These are phyloP conservation scores for Syrista parreyssii DNA, from an alignment of 2,888 invertebrate species.

Conservation along the genomic window DNA sequence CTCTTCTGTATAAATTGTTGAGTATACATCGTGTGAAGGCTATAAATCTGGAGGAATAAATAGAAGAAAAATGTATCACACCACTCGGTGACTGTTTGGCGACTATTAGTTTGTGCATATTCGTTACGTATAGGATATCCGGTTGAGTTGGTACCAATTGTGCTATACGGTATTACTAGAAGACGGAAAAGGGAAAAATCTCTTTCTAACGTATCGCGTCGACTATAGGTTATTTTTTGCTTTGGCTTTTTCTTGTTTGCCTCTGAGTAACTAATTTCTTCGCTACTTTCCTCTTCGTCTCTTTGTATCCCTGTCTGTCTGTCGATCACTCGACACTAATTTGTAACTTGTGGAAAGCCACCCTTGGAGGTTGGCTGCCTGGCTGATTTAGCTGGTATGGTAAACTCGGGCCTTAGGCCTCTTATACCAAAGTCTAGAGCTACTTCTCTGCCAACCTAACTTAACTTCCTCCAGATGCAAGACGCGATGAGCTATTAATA, in stretches of 20 bases:
- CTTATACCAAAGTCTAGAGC: neutral
- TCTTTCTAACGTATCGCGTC: neutral
- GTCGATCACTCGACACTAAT: constrained; percentile 29
- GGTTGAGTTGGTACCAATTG: neutral
- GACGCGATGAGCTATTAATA: constrained; percentile 47
- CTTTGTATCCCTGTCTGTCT: neutral
- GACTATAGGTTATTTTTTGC: neutral
- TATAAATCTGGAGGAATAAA: neutral
- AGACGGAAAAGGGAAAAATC: neutral
- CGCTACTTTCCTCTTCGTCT: neutral
- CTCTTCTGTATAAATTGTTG: neutral
- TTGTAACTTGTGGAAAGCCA: constrained; percentile 19
- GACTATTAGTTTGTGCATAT: neutral
- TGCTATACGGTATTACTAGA: neutral
- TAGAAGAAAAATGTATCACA: neutral
- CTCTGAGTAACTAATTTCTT: neutral
- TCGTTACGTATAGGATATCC: neutral
- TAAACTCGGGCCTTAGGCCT: neutral
- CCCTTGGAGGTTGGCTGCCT: neutral
- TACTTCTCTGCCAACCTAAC: constrained; percentile 1
- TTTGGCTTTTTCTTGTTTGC: neutral
- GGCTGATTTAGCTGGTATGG: neutral
- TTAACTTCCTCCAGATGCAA: constrained; percentile 31
- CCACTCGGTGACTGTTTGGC: neutral
- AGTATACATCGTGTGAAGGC: neutral